Evolutionary conservation across 2,888 invertebrate species (phyloP), one percentile per base, ranked within the genome.

Genomic region (Drosophila borborema): DNA sequence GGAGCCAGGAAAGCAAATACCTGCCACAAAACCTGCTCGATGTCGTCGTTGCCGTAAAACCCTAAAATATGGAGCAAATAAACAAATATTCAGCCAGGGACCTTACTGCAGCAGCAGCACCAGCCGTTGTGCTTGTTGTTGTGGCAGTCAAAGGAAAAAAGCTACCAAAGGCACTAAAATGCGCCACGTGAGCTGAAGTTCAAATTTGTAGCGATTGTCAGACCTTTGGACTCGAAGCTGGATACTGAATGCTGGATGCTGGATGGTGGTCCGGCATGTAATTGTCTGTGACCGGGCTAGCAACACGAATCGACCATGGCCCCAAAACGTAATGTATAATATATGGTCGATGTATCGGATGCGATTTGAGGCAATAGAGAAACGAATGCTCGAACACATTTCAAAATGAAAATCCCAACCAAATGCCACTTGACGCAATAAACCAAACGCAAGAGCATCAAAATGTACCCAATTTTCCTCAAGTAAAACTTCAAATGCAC

Each of bases 361-460:
- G 71, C 90, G 85, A 90, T 87, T 86, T 72, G 68, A 74, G 82
- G 72, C 91, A 89, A 74, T 85, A 67, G 61, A 66, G 70, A 70
- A 68, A 58, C 70, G 86, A 86, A 70, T 68, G 71, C 81, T 77
- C 69, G 70, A 80, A 77, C 77, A 86, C 88, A 82, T 81, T 91
- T 89, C 90, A 77, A 80, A 91, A 82, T 85, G 86, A 75, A 90
- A 90, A 91, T 91, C 89, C 89, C 78, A 78, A 70, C 80, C 86
- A 86, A 91, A 91, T 83, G 83, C 90, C 82, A 86, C 78, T 91
- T 91, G 91, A 91, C 81, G 81, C 83, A 89, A 91, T 90, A 91
- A 91, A 89, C 89, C 81, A 90, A 89, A 75, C 66, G 75, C 65
- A 75, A 70, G 64, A 46, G 49, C 59, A 64, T 48, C 45, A 43